Conservation (phyloP, 2,797 vertebrate genomes). For the Gymnopithys bicolor region DNA sequence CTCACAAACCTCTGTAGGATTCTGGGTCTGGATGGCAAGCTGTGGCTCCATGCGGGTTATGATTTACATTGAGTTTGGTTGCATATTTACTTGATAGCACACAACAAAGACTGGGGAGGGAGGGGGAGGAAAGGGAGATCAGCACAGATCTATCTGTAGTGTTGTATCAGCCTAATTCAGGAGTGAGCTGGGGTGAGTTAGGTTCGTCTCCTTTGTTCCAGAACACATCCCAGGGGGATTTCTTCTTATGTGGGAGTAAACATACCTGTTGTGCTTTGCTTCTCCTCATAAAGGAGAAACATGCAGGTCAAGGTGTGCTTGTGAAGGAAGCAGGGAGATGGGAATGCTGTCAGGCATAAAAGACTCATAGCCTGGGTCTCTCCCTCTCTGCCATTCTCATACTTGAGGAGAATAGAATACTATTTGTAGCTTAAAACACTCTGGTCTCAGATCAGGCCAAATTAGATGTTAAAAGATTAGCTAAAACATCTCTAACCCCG, state of each 20-base stretch:
- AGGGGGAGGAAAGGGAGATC: conserved; percentile 26
- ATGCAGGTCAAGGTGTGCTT: conserved; percentile 55
- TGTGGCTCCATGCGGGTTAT: conserved; percentile 58
- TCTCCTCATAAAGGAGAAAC: conserved; percentile 37
- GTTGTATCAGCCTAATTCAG: conserved; percentile 28
- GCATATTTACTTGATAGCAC: conserved; percentile 66
- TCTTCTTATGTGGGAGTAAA: conserved; percentile 48
- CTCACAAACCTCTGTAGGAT: conserved; percentile 59
- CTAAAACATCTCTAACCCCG: background rate
- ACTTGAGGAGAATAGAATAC: background rate
- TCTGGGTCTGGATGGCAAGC: conserved; percentile 41
- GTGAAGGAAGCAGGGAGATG: conserved; percentile 1
- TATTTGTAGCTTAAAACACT: conserved; percentile 8
- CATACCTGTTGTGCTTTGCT: conserved; percentile 42
- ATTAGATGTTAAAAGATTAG: conserved; percentile 59
- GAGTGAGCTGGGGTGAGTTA: background rate
- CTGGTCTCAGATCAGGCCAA: conserved; percentile 46
- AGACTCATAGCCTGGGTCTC: background rate
- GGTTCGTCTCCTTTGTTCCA: conserved; percentile 46
- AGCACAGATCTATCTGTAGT: background rate
- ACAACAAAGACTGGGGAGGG: conserved; percentile 60
- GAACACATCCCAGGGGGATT: conserved; percentile 47
- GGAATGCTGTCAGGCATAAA: background rate
- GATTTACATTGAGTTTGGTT: conserved; percentile 63
- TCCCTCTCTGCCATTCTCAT: background rate